phyloP scores from a whole-genome alignment of 2,113 vertebrate genomes.

The Coptodon bakossiorum region DNA sequence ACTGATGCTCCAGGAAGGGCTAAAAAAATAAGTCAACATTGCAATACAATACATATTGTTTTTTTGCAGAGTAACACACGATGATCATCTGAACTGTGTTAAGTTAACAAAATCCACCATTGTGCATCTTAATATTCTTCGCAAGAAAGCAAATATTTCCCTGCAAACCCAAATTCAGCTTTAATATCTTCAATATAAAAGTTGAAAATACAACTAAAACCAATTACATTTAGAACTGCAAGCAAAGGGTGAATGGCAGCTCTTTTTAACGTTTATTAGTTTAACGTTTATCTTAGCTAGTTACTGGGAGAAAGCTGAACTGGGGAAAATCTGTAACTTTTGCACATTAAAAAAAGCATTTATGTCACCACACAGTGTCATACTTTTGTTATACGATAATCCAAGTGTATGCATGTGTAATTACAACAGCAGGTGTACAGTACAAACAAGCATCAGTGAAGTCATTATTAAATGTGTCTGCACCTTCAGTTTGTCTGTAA shows the following conservation, averaged over 20 bases:
- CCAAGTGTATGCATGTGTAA: background rate
- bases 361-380: background rate
- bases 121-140: background rate
- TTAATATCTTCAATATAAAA: background rate
- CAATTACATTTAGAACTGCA: background rate
- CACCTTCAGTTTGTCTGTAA: constrained; percentile 89
- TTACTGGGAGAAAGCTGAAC: background rate
- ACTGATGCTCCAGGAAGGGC: background rate
- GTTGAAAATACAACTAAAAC: background rate
- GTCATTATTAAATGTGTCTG: background rate
- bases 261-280: background rate
- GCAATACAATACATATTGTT: accelerated
- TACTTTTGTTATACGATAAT: background rate
- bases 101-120: background rate
- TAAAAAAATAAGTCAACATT: background rate
- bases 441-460: background rate
- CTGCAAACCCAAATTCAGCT: background rate
- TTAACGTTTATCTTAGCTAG: background rate
- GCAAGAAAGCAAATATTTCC: background rate
- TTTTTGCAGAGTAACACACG: background rate
- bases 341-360: background rate
- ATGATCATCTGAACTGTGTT: background rate
- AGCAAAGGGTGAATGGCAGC: background rate
- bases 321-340: background rate
- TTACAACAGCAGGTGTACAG: background rate